Base-by-base conservation (phyloP, 1,140 invertebrate genomes). In the Diabrotica virgifera region DNA sequence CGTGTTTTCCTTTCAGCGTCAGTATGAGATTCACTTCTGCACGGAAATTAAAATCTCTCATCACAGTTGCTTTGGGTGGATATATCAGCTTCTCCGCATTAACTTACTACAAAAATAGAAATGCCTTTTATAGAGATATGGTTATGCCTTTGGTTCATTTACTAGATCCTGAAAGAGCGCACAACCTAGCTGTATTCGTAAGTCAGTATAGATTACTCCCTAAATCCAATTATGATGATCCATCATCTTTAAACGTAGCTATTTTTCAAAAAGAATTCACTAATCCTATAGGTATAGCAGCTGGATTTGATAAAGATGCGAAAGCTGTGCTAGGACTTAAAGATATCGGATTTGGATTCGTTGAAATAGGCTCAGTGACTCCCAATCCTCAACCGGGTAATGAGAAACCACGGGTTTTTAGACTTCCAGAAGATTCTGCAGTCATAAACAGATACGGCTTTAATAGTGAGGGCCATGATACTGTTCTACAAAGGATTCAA, bases 271-370 rank as follows among this genome's bases (percentile, higher is more conserved):
- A 88, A 65, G 74, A 89, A 12, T 89, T 99, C 56, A 81, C 82
- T 64, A 98, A 97, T 83, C 96, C 96, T 0, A 76, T 99, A 73
- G 97, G 97, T 37, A 89, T 99, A 71, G 97, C 97, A 55, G 97
- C 97, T 66, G 97, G 97, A 5, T 99, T 98, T 83, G 97, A 99
- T 79, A 99, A 99, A 78, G 88, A 99, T 80, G 97, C 87, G 8
- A 94, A 98, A 83, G 94, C 93, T 35, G 83, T 98, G 1, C 79
- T 87, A 65, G 92, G 93, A 0, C 79, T 99, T 36, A 84, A 86
- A 55, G 87, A 90, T 73, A 82, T 95, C 59, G 97, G 97, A 0
- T 98, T 99, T 83, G 90, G 96, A 24, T 96, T 98, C 82, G 88
- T 99, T 40, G 97, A 99, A 86, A 89, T 99, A 71, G 97, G 97